Percentiles rank a stretch among this genome's conserved stretches.
Evolutionary conservation across 2,797 vertebrate species (phyloP).

Genomic region (Crocodylus rhombifer): DNA sequence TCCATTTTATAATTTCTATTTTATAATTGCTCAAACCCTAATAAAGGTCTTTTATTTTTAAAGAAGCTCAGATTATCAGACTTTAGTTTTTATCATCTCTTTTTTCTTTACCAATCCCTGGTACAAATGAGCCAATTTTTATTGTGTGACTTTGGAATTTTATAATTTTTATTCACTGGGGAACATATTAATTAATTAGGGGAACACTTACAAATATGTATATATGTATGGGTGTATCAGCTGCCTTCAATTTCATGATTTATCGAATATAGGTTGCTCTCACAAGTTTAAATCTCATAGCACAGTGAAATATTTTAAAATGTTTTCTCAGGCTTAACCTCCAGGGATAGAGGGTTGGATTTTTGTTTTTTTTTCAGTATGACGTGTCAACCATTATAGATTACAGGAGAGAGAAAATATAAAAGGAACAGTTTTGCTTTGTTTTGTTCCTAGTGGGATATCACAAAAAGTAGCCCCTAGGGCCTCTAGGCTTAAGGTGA

Average conservation of each 20-base stretch:
- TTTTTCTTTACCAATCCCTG: not conserved
- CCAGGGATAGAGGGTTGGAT: not conserved
- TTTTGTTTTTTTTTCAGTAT: not conserved
- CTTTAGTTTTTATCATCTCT: not conserved
- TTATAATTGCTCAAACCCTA: not conserved
- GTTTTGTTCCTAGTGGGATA: not conserved
- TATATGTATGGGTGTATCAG: not conserved
- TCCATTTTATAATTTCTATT: not conserved
- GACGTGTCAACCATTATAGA: not conserved
- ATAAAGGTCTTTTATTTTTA: not conserved
- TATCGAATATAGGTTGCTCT: not conserved
- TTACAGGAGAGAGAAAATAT: not conserved
- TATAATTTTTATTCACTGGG: not conserved
- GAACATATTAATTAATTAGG: not conserved
- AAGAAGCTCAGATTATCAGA: not conserved
- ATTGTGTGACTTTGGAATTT: not conserved
- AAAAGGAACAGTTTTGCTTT: not conserved
- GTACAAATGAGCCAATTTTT: not conserved
- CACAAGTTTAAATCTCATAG: not conserved
- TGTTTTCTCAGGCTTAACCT: slow-evolving; percentile 4
- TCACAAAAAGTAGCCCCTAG: not conserved
- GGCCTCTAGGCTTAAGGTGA: not conserved
- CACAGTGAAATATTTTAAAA: slow-evolving; percentile 11
- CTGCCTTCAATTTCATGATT: slow-evolving; percentile 20
- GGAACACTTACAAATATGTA: not conserved